A percentile compares a stretch with the other conserved stretches of the same genome.
Evolutionary conservation across 2,797 vertebrate species (phyloP).

Genomic region (Podarcis siculus): DNA sequence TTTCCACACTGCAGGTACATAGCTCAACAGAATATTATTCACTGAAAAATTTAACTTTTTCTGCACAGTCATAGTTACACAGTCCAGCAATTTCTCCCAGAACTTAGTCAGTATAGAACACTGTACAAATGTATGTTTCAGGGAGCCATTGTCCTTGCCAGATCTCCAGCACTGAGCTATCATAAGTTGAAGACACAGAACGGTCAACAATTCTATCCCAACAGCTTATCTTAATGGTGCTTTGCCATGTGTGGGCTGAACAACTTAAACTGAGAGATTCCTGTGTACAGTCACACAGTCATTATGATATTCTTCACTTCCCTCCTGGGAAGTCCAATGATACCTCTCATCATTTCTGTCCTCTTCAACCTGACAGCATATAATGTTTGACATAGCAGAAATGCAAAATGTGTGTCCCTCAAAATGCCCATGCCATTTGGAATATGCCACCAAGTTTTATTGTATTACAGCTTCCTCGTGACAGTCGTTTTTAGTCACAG

Average conservation of each 20-base stretch:
- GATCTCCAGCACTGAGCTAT: too few relatives aligned
- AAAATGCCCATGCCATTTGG: constrained; percentile 13
- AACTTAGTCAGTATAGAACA: too few relatives aligned
- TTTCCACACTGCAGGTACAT: too few relatives aligned
- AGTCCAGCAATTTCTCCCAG: too few relatives aligned
- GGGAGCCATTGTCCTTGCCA: too few relatives aligned
- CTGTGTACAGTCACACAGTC: background rate
- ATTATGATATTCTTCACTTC: background rate
- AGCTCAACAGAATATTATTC: too few relatives aligned
- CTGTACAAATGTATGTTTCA: too few relatives aligned
- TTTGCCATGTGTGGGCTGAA: constrained; percentile 6
- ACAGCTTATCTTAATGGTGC: background rate
- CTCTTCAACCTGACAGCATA: constrained; percentile 7
- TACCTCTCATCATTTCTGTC: background rate
- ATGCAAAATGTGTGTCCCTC: background rate
- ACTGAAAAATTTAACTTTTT: too few relatives aligned
- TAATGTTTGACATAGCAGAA: background rate
- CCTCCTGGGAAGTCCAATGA: background rate
- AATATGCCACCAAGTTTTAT: background rate
- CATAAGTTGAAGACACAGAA: background rate
- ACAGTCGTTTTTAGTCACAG: constrained; percentile 2
- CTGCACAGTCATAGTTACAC: too few relatives aligned
- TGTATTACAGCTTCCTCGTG: constrained; percentile 17
- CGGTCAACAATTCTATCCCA: background rate
- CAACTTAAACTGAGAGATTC: constrained; percentile 15